Evolutionary conservation across 2,888 invertebrate genomes (phyloP), one percentile per base, ranked within the genome.

Genomic region (Dryobota labecula): DNA sequence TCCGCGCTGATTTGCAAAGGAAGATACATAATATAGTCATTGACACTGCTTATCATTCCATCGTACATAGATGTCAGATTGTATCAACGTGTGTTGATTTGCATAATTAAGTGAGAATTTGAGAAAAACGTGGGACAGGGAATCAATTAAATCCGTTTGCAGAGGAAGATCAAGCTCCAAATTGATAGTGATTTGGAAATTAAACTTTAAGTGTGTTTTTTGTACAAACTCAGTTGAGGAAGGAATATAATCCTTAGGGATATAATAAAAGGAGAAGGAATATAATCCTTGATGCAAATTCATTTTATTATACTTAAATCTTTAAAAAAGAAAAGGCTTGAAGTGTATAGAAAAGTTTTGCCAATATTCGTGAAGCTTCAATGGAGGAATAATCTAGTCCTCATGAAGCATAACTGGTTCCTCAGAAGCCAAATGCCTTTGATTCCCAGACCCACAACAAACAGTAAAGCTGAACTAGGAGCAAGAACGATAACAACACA

Each of bases 401-500:
- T n/a, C n/a, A n/a, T n/a, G n/a, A n/a, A n/a, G n/a, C n/a, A n/a
- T n/a, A n/a, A n/a, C n/a, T n/a, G n/a, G n/a, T n/a, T n/a, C n/a
- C n/a, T n/a, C n/a, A n/a, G n/a, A n/a, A n/a, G n/a, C n/a, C n/a
- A n/a, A n/a, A n/a, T n/a, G n/a, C n/a, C n/a, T n/a, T n/a, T n/a
- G n/a, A n/a, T n/a, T n/a, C n/a, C n/a, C n/a, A n/a, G n/a, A n/a
- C n/a, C n/a, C n/a, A n/a, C n/a, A n/a, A n/a, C n/a, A n/a, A n/a
- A n/a, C n/a, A n/a, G n/a, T n/a, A n/a, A n/a, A n/a, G n/a, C 27
- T n/a, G 13, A 30, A 63, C 47, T 63, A 73, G 7, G 30, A 73
- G 5, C 30, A 67, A 63, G 4, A 71, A 41, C 58, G 18, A 51
- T 61, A 60, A 18, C 33, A 56, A n/a, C 20, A 60, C 76, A 84